Base-by-base conservation (phyloP, 2,113 vertebrate species). In the Salvelinus fontinalis region DNA sequence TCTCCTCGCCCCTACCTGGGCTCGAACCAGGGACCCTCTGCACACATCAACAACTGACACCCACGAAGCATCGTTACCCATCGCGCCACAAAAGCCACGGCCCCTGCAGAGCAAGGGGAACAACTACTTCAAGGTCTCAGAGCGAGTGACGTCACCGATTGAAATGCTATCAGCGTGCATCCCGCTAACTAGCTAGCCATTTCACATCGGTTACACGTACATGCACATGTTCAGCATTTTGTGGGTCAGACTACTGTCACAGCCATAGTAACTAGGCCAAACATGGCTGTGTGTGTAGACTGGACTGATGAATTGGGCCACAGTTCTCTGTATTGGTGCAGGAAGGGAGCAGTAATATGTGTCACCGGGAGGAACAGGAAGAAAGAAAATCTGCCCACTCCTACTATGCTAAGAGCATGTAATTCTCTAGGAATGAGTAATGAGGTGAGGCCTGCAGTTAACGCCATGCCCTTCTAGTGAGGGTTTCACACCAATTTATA, bases 261-360 rank as follows among this genome's bases (percentile, higher is more conserved):
- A 78, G 13, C 5, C 59, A 24, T 24, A n/a, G 20, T n/a, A 91
- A 87, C 74, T 83, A 82, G 89, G 88, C 81, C 87, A 82, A 48
- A 77, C 74, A 4, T 7, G 54, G 3, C 77, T 20, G 6, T 54
- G 86, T 2, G 73, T 29, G 31, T 18, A 68, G 13, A 12, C 29
- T 27, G 51, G 60, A 5, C 51, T 73, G 51, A 71, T 81, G 88
- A 91, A 88, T 76, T 78, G 85, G 89, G 89, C 83, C 86, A 86
- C 87, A 89, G 86, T 86, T 84, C 78, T 90, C 24, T 14, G 51
- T 16, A 20, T 5, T 2, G 29, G 74, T 24, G 75, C 83, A 74
- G 64, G 24, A 24, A 3, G 71, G 70, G 78, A 90, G 84, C 73
- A 77, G 77, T 51, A 86, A 57, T 13, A 16, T 88, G 85, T 89